phyloP scores from a whole-genome alignment of 2,888 invertebrate species.

The Bellardia bayeri region DNA sequence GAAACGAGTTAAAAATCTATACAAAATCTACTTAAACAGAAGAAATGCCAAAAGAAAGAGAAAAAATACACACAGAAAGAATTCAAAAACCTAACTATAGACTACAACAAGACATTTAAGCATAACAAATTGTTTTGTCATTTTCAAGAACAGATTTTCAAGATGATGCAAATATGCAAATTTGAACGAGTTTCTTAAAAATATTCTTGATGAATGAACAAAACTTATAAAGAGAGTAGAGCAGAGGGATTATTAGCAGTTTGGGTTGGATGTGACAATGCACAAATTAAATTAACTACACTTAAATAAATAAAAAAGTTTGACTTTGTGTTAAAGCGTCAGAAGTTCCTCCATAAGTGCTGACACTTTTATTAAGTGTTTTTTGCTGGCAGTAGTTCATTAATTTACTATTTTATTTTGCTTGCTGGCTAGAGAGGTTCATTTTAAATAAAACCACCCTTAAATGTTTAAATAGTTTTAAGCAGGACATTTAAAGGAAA shows the following conservation, averaged over 20 bases:
- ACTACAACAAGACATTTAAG: constrained; percentile 69
- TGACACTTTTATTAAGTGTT: constrained; percentile 70
- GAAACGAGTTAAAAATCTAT: constrained; percentile 70
- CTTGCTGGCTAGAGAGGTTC: neutral
- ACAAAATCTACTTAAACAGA: constrained; percentile 46
- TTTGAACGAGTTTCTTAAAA: constrained; percentile 60
- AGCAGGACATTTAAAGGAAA: constrained; percentile 53
- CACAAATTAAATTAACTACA: constrained; percentile 72
- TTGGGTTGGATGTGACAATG: constrained; percentile 60
- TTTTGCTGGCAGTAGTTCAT: constrained; percentile 43
- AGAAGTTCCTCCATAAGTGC: constrained; percentile 42
- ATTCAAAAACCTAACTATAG: constrained; percentile 18
- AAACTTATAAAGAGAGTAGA: neutral
- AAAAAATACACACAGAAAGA: neutral
- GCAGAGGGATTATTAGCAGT: constrained; percentile 38
- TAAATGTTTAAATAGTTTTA: constrained; percentile 13
- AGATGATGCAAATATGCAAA: constrained; percentile 72
- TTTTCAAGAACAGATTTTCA: constrained; percentile 67
- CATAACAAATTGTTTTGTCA: constrained; percentile 76
- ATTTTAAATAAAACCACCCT: constrained; percentile 34
- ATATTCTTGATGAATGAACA: too few species aligned
- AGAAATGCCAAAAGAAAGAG: neutral
- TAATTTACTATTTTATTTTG: constrained; percentile 61
- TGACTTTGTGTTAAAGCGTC: constrained; percentile 4
- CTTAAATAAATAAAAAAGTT: constrained; percentile 36